These are phyloP conservation scores for Siniperca chuatsi DNA, from an alignment of 2,113 vertebrate species.

Conservation along the genomic window DNA sequence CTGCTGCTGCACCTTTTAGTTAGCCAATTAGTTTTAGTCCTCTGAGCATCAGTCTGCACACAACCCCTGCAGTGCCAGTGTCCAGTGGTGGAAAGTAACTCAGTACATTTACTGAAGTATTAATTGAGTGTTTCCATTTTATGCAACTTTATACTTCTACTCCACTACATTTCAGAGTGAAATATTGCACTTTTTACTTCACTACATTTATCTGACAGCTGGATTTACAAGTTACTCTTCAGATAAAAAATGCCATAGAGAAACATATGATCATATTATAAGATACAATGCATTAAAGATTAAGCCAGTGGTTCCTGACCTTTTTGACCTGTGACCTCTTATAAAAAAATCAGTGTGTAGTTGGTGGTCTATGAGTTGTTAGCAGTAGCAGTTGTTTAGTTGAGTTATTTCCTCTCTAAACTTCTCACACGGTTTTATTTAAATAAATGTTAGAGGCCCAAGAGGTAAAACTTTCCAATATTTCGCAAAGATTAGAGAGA, in stretches of 20 bases:
- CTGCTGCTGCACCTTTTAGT: conserved; percentile 24
- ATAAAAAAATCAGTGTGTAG: not conserved
- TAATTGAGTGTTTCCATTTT: not conserved
- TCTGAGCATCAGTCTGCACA: conserved; percentile 39
- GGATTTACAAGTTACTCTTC: not conserved
- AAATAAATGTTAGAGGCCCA: too few relatives aligned
- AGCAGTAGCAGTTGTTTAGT: too few relatives aligned
- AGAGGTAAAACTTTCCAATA: not conserved
- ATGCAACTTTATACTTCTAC: not conserved
- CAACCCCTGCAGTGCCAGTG: not conserved
- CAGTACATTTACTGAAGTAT: not conserved
- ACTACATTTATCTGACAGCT: not conserved
- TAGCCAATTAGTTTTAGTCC: conserved; percentile 41
- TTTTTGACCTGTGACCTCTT: not conserved
- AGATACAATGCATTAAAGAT: not conserved
- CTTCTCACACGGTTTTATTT: not conserved
- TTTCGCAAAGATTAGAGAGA: not conserved
- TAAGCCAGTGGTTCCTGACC: too few relatives aligned
- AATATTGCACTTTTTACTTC: not conserved
- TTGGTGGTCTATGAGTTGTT: not conserved
- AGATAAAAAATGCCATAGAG: not conserved
- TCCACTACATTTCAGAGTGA: not conserved
- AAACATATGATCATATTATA: not conserved
- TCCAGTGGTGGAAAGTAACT: not conserved
- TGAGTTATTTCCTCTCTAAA: not conserved